Evolutionary conservation across 2,888 invertebrate species (phyloP).

Genomic region (Apoda limacodes): DNA sequence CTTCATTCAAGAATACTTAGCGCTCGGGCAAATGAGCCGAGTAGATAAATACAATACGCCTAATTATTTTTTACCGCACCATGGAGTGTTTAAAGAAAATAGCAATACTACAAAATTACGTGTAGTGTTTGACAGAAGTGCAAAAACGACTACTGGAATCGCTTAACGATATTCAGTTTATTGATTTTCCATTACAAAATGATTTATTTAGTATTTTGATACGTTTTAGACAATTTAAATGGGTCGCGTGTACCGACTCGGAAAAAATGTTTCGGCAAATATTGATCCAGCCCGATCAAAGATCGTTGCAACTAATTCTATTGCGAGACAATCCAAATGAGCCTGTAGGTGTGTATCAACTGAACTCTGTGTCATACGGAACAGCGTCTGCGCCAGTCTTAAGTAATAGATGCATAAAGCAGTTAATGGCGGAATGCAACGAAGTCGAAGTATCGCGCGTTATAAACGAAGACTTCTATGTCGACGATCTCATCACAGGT

Average conservation of each 20-base stretch:
- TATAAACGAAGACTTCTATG: too few relatives aligned
- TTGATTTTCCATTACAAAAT: constrained; percentile 3
- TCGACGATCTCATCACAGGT: constrained; percentile 23
- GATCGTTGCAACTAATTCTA: constrained; percentile 28
- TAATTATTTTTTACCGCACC: constrained; percentile 27
- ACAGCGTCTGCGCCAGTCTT: constrained; percentile 27
- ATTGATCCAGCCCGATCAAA: constrained; percentile 18
- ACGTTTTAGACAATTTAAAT: constrained; percentile 18
- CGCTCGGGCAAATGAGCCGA: constrained; percentile 7
- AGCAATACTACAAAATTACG: constrained; percentile 25
- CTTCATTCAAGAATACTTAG: too few relatives aligned
- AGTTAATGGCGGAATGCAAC: constrained; percentile 24
- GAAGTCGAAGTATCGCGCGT: constrained; percentile 18
- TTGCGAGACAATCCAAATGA: constrained; percentile 27
- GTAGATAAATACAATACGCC: constrained; percentile 9
- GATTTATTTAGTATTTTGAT: constrained; percentile 18
- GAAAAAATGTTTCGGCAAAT: constrained; percentile 26
- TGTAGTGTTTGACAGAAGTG: constrained; percentile 28
- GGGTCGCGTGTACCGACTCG: constrained; percentile 15
- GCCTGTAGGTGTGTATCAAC: constrained; percentile 19
- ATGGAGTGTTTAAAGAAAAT: constrained; percentile 20
- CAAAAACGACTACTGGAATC: constrained; percentile 15
- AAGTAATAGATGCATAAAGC: constrained; percentile 23
- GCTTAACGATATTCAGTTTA: constrained; percentile 6
- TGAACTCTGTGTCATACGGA: constrained; percentile 17